phyloP scores from a whole-genome alignment of 2,888 invertebrate species.

The Amphiduros pacificus region DNA sequence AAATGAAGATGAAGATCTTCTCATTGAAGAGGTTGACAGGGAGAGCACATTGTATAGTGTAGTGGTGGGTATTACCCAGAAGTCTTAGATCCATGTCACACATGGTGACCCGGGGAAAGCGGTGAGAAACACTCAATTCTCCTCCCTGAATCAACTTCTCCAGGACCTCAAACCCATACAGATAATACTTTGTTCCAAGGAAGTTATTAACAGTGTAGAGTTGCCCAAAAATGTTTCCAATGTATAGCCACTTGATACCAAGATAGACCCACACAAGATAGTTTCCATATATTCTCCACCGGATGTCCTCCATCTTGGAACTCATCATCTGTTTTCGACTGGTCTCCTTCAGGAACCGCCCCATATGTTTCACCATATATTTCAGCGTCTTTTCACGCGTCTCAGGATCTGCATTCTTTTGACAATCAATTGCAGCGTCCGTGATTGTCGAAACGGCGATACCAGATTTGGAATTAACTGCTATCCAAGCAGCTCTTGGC shows the following conservation, averaged over 20 bases:
- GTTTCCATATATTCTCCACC: slow-evolving; percentile 58
- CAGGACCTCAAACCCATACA: slow-evolving; percentile 33
- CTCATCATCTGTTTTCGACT: slow-evolving; percentile 50
- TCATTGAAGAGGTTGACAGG: slow-evolving; percentile 30
- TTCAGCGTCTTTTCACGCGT: slow-evolving; percentile 40
- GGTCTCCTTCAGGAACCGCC: slow-evolving; percentile 58
- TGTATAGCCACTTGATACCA: slow-evolving; percentile 56
- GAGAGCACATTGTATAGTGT: slow-evolving; percentile 31
- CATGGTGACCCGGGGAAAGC: slow-evolving; percentile 32
- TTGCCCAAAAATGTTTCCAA: slow-evolving; percentile 61
- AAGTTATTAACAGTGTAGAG: slow-evolving; percentile 62
- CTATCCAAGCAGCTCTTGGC: slow-evolving; percentile 62
- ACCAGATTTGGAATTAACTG: slow-evolving; percentile 42
- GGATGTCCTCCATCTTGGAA: slow-evolving; percentile 39
- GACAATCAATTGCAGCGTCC: slow-evolving; percentile 28
- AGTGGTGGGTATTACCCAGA: slow-evolving; percentile 23
- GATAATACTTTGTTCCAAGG: slow-evolving; percentile 54
- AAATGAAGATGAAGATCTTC: slow-evolving; percentile 26
- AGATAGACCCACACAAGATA: slow-evolving; percentile 61
- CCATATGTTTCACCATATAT: slow-evolving; percentile 54
- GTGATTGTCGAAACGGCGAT: slow-evolving; percentile 29
- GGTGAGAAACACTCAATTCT: slow-evolving; percentile 24
- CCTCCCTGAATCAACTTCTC: slow-evolving; percentile 18
- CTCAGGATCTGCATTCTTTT: slow-evolving; percentile 20
- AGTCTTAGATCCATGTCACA: slow-evolving; percentile 31